These are phyloP conservation scores for Arnoldichthys spilopterus DNA, from an alignment of 2,797 vertebrate genomes.

Conservation along the genomic window DNA sequence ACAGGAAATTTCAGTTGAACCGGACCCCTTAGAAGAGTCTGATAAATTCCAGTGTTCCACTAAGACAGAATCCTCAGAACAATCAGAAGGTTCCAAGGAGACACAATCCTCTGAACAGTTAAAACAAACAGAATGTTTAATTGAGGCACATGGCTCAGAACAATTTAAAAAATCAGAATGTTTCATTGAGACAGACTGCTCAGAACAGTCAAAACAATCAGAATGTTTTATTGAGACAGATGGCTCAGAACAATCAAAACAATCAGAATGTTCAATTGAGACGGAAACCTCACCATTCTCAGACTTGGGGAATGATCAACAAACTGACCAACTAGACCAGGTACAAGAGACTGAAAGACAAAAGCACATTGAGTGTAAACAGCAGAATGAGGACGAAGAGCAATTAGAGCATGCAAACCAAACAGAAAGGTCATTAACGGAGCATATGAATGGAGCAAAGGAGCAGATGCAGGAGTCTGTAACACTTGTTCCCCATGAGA, in stretches of 20 bases:
- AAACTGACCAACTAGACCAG: neutral
- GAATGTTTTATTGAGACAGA: neutral
- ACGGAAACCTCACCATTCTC: neutral
- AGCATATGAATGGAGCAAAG: neutral
- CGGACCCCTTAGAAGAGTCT: neutral
- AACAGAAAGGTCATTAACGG: neutral
- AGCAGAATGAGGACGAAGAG: neutral
- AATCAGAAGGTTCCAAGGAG: neutral
- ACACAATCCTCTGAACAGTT: neutral
- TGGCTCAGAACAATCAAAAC: neutral
- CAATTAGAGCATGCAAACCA: neutral
- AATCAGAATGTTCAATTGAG: neutral
- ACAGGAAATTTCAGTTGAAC: neutral
- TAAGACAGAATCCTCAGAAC: neutral
- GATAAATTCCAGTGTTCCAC: neutral
- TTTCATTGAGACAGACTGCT: neutral
- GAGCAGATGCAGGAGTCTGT: slow-evolving; percentile 13
- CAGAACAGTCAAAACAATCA: neutral
- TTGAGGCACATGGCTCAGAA: neutral
- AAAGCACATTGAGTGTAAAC: neutral
- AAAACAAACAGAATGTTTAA: neutral
- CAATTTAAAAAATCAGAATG: neutral
- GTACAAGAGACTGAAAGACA: slow-evolving; percentile 22
- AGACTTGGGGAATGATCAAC: neutral
- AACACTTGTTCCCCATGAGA: slow-evolving; percentile 50